Evolutionary conservation across 1,140 invertebrate species (phyloP).

Genomic region (Teleogryllus occipitalis): DNA sequence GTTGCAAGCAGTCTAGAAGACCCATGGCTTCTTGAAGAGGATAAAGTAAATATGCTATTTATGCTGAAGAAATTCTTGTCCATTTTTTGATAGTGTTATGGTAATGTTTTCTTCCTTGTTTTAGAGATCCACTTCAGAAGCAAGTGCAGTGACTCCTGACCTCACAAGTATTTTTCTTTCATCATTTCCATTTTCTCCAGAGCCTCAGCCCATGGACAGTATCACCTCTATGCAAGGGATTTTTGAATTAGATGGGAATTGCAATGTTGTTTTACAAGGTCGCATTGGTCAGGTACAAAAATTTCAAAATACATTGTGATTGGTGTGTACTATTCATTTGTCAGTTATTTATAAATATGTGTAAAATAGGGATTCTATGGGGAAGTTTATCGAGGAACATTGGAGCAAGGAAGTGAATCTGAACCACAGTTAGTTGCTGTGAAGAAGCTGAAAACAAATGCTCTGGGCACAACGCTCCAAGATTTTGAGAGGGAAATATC

Average conservation of each 20-base stretch:
- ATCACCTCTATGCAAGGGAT: conserved; percentile 39
- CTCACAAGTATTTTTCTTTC: conserved; percentile 33
- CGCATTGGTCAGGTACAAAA: conserved; percentile 47
- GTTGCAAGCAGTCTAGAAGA: conserved; percentile 22
- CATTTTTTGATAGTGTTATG: background rate
- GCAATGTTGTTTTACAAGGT: conserved; percentile 48
- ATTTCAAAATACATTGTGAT: background rate
- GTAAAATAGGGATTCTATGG: conserved; percentile 56
- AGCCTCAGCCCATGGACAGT: conserved; percentile 32
- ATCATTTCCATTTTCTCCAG: conserved; percentile 32
- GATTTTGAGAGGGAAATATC: conserved; percentile 64
- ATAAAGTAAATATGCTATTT: conserved; percentile 10
- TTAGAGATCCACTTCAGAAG: background rate
- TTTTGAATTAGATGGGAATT: conserved; percentile 42
- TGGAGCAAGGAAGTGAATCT: conserved; percentile 42
- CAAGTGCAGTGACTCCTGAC: conserved; percentile 28
- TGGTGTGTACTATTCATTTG: background rate
- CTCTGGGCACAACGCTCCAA: conserved; percentile 36
- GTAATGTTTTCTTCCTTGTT: background rate
- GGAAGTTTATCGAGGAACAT: conserved; percentile 55
- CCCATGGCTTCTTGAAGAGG: conserved; percentile 19
- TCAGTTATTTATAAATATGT: conserved; percentile 10
- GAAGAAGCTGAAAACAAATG: conserved; percentile 54
- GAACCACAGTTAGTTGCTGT: conserved; percentile 56
- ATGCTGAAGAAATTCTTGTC: too few relatives aligned